Evolutionary conservation across 2,113 vertebrate genomes (phyloP).

Genomic region (Lethenteron reissneri): DNA sequence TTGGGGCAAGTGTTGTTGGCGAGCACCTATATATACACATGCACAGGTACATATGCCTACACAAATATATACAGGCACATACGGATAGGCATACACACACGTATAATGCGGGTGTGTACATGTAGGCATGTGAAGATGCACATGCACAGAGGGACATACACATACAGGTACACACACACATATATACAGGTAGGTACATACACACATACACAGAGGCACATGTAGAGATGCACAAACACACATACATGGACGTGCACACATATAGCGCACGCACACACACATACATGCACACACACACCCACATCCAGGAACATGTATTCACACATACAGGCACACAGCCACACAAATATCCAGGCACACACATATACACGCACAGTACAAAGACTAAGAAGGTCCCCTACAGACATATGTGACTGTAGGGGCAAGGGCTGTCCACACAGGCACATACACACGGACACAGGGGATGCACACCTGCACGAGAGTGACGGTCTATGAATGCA

Average conservation of each 20-base stretch:
- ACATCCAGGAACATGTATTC: not conserved
- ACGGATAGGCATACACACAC: not conserved
- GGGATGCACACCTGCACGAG: not conserved
- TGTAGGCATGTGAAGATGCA: not conserved
- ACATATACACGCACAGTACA: not conserved
- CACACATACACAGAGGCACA: not conserved
- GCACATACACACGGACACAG: too few species aligned
- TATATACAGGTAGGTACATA: not conserved
- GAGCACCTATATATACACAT: too few species aligned
- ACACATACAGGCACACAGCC: not conserved
- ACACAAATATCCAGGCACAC: not conserved
- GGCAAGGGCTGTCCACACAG: too few species aligned
- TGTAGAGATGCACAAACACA: not conserved
- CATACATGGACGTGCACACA: not conserved
- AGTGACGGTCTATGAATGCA: not conserved
- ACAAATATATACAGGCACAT: too few species aligned
- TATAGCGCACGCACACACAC: not conserved
- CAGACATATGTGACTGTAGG: too few species aligned
- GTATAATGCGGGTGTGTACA: not conserved
- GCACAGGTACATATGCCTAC: too few species aligned
- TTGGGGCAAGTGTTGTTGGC: too few species aligned
- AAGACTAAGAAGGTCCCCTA: not conserved
- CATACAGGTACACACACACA: not conserved
- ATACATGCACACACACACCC: not conserved
- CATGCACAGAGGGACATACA: not conserved